These are phyloP conservation scores for Desoria tigrina DNA, from an alignment of 2,888 invertebrate genomes.

Conservation along the genomic window DNA sequence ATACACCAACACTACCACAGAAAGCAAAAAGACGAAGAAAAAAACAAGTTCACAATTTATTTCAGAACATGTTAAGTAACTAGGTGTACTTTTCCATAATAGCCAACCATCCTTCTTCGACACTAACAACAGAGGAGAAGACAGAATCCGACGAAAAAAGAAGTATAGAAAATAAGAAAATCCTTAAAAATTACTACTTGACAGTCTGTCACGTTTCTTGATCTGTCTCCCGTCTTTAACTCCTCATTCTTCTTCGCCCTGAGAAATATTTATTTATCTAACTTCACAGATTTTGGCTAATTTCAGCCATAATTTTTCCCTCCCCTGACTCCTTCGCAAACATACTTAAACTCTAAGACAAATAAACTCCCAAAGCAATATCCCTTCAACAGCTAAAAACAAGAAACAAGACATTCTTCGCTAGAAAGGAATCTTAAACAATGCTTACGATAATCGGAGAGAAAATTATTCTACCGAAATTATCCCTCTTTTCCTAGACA, in stretches of 20 bases:
- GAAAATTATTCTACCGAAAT: too few relatives aligned
- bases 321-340: constrained; percentile 17
- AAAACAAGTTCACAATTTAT: constrained; percentile 9
- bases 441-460: too few relatives aligned
- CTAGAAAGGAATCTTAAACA: not conserved
- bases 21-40: not conserved
- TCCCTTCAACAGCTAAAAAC: constrained; percentile 6
- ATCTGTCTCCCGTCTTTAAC: constrained; percentile 20
- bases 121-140: not conserved
- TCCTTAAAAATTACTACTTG: constrained; percentile 22
- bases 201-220: constrained; percentile 42
- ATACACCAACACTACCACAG: not conserved
- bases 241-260: constrained; percentile 13
- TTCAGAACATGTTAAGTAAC: constrained; percentile 2
- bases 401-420: constrained; percentile 8
- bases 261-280: constrained; percentile 19
- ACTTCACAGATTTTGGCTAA: constrained; percentile 30
- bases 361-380: constrained; percentile 11
- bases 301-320: constrained; percentile 19
- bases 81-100: constrained; percentile 10
- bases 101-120: not conserved
- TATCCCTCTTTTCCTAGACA: too few relatives aligned
- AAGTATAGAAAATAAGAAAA: constrained; percentile 1
- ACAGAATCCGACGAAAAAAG: not conserved
- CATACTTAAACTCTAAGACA: constrained; percentile 15